Base-by-base conservation (phyloP, 2,888 invertebrate species). In the Xiphydria camelus region DNA sequence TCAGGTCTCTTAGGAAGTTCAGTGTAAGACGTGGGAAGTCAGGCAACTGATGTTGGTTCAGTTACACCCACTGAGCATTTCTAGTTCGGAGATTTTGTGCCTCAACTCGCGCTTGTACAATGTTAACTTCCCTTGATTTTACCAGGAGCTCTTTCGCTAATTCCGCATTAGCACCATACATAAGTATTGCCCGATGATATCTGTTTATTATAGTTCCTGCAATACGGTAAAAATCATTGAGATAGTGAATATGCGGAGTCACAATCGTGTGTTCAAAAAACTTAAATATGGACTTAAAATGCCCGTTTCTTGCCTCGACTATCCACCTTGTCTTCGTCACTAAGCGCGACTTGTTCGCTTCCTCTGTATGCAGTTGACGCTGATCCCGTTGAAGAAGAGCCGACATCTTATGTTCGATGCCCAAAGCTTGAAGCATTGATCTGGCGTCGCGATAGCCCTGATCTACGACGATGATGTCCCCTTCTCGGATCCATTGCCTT, bases 281-380 rank as follows among this genome's bases (percentile, higher is more conserved):
- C 25, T 51, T 49, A 31, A 43, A 62, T 9, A 45, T 49, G n/a
- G 39, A 48, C 53, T 45, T 62, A 17, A 47, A 29, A 37, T 43
- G 57, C 25, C 53, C 59, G 34, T 56, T 54, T 15, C 54, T 14
- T 6, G 42, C 39, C 49, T 57, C 58, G 4, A 54, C 39, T 26
- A 55, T 31, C 48, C 48, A 57, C 15, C 52, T 38, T 1, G 25
- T 41, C 44, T 53, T 61, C 5, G 60, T 61, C 1, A 62, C 43
- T 7, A 54, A 15, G 3, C 60, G 41, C 5, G 51, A 47, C 12
- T 49, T 40, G 34, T 61, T 61, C 3, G 55, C 50, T 32, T 59
- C 55, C 39, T 53, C 40, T 3, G 54, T 52, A 0, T 34, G 4
- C 3, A 62, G 23, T 42, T 62, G 57, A 0, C 18, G 19, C 32